Base-by-base conservation (phyloP, 2,113 vertebrate species). In the Psilopsiagon aurifrons region DNA sequence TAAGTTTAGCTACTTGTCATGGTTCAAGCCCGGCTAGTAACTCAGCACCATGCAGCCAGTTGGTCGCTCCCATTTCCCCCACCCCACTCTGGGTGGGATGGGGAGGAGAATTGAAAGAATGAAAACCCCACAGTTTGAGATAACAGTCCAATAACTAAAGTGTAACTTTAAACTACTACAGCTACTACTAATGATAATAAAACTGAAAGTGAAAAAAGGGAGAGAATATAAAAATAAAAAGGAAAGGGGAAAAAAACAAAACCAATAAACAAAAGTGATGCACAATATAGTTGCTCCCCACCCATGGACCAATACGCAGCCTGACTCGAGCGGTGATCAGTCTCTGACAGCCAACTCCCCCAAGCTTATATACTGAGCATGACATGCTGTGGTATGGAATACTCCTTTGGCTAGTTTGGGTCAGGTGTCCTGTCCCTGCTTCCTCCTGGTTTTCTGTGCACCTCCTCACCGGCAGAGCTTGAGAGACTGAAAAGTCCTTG, bases 171-270 rank as follows among this genome's bases (percentile, higher is more conserved):
- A 59, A 35, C 20, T 23, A 23, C 20, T n/a, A 59, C 55, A 12
- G 19, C 18, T n/a, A n/a, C 0, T 59, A n/a, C 0, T n/a, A 55
- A 24, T 35, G 13, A 35, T 15, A n/a, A n/a, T n/a, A 9, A 35
- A 24, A 59, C n/a, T 8, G 57, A 33, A 35, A 35, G 22, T 59
- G 13, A 23, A 59, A n/a, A 59, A 59, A 24, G 14, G 22, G 57
- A n/a, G 57, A 59, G 22, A 35, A 59, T 59, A 59, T 59, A 59
- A 59, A 59, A 59, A 24, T 16, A 59, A 59, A 59, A 59, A 35
- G 22, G 57, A 22, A 59, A 59, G 31, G 19, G 33, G 22, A 35
- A 59, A 55, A 57, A 59, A 7, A 2, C 55, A 22, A n/a, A 59
- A 23, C 33, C 57, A 35, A 35, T 59, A 59, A 59, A 59, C 57